A percentile compares a stretch with the other conserved stretches of the same genome.
Evolutionary conservation across 2,113 vertebrate species (phyloP).

Genomic region (Furnarius figulus): DNA sequence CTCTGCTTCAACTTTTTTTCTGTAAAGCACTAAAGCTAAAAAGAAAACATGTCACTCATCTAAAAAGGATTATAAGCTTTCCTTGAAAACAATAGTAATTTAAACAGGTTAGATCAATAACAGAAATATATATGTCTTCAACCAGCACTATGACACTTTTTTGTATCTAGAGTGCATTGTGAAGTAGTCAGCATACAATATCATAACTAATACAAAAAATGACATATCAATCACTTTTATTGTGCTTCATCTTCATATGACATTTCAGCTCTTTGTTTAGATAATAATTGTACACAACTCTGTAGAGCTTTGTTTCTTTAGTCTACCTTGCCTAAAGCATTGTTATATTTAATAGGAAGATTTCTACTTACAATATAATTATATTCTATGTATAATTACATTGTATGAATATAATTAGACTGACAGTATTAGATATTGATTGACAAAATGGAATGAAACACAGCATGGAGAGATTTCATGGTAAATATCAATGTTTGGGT

Average conservation of each 20-base stretch:
- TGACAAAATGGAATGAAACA: constrained; percentile 14
- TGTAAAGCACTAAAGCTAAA: not conserved
- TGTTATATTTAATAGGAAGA: not conserved
- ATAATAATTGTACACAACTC: not conserved
- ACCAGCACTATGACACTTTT: not conserved
- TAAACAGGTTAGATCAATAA: constrained; percentile 18
- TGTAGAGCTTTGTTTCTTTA: constrained; percentile 9
- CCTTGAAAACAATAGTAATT: constrained; percentile 8
- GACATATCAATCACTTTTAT: not conserved
- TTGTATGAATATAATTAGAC: not conserved
- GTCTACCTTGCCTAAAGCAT: not conserved
- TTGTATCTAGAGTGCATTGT: not conserved
- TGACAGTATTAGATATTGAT: constrained; percentile 12
- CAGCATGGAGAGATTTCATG: not conserved
- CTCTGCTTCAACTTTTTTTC: constrained; percentile 12
- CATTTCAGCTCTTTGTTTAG: constrained; percentile 29
- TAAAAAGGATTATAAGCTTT: constrained; percentile 10
- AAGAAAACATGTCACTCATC: constrained; percentile 34
- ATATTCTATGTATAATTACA: not conserved
- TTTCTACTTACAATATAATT: constrained; percentile 10
- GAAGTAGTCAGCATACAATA: not conserved
- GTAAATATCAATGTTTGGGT: constrained; percentile 15
- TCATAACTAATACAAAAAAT: not conserved
- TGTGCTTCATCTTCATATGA: not conserved
- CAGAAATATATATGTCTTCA: not conserved